Evolutionary conservation across 2,113 vertebrate species (phyloP).

Genomic region (Eudorcas thomsonii): DNA sequence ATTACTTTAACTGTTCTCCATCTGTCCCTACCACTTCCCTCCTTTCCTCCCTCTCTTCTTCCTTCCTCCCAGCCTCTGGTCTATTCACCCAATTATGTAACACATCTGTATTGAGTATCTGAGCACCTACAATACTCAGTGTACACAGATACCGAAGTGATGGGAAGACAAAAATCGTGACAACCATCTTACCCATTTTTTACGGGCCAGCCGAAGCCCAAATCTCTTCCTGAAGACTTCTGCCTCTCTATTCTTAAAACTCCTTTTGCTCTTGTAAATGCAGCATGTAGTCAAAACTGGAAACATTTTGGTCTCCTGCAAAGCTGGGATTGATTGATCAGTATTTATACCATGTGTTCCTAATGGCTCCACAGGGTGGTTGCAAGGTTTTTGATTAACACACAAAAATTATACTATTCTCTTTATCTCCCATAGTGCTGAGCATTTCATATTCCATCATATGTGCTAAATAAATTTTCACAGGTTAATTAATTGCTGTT

Average conservation of each 20-base stretch:
- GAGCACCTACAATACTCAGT: not conserved
- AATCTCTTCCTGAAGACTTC: not conserved
- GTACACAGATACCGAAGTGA: not conserved
- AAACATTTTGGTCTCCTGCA: not conserved
- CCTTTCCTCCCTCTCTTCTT: not conserved
- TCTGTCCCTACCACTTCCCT: not conserved
- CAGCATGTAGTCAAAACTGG: not conserved
- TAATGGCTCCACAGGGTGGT: not conserved
- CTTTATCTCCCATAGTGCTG: not conserved
- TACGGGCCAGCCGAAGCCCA: not conserved
- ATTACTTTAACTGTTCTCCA: not conserved
- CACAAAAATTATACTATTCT: not conserved
- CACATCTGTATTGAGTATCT: not conserved
- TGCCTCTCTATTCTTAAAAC: not conserved
- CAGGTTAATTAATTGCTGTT: not conserved
- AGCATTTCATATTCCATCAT: not conserved
- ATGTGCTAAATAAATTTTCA: not conserved
- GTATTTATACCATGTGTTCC: not conserved
- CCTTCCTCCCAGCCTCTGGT: not conserved
- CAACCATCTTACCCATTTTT: not conserved
- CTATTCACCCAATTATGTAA: not conserved
- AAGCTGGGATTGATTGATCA: not conserved
- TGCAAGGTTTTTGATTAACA: not conserved
- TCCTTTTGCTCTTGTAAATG: not conserved
- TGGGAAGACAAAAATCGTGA: not conserved